Evolutionary conservation across 1,140 invertebrate genomes (phyloP).

Genomic region (Neelides sp.): DNA sequence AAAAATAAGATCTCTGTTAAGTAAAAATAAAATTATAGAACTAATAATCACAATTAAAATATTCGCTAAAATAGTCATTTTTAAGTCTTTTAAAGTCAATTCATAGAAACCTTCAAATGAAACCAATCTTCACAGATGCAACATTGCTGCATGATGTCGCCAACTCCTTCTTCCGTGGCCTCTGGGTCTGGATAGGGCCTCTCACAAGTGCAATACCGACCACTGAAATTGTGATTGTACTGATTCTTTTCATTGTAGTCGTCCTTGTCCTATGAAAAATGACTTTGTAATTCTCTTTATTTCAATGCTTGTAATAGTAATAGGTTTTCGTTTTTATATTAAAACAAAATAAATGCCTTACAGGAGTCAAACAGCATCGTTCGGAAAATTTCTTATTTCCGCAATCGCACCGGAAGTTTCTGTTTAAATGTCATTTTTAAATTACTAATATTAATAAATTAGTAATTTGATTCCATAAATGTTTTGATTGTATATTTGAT

Average conservation of each 20-base stretch:
- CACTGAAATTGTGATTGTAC: conserved; percentile 94
- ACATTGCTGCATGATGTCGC: conserved; percentile 94
- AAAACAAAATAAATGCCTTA: too few relatives aligned
- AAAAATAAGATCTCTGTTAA: too few relatives aligned
- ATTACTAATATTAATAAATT: not conserved
- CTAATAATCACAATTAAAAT: too few relatives aligned
- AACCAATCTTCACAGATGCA: conserved; percentile 90
- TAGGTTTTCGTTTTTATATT: not conserved
- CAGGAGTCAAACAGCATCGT: too few relatives aligned
- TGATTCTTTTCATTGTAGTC: conserved; percentile 56
- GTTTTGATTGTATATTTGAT: too few relatives aligned
- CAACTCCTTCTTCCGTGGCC: conserved; percentile 36
- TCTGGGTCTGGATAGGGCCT: conserved; percentile 85
- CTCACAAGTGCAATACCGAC: conserved; percentile 83
- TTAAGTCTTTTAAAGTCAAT: too few relatives aligned
- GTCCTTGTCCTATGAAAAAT: conserved; percentile 44
- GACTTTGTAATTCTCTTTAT: too few relatives aligned
- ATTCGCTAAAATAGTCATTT: too few relatives aligned
- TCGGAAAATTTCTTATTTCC: conserved; percentile 73
- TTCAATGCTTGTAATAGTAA: conserved; percentile 2
- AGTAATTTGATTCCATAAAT: too few relatives aligned
- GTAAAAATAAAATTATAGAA: too few relatives aligned
- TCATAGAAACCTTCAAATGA: conserved; percentile 63
- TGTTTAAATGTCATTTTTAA: conserved; percentile 32
- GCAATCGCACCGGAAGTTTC: conserved; percentile 92